Conservation (phyloP, 2,888 invertebrate species). For the Penaeus monodon region DNA sequence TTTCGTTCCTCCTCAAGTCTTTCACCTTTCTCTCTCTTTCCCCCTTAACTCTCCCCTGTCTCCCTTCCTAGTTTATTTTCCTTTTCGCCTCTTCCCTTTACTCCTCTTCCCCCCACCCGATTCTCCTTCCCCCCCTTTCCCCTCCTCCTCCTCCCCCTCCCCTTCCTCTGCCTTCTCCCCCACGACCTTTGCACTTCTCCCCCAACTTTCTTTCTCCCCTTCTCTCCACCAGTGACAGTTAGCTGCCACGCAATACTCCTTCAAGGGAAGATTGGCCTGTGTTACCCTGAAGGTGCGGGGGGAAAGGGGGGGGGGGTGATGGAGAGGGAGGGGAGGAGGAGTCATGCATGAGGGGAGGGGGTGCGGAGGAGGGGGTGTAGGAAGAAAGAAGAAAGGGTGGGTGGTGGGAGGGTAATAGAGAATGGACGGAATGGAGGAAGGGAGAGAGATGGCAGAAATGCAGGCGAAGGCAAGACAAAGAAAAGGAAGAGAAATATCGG, state of each 20-base stretch:
- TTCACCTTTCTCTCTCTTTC: neutral
- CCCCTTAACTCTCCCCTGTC: neutral
- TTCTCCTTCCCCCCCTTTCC: neutral
- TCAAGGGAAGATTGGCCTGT: too few species aligned
- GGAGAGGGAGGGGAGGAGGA: neutral
- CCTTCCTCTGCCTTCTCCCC: neutral
- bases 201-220: too few species aligned
- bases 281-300: neutral
- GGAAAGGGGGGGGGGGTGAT: neutral
- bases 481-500: too few species aligned
- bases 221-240: neutral
- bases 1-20: neutral
- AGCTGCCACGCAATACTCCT: neutral
- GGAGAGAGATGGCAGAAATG: neutral
- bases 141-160: neutral
- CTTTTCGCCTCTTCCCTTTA: neutral
- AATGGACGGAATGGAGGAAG: neutral
- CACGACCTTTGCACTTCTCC: neutral
- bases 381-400: neutral
- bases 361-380: neutral
- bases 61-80: neutral
- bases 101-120: too few species aligned
- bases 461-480: too few species aligned
- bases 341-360: too few species aligned
- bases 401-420: neutral